Percentiles rank a stretch among this genome's conserved stretches.
phyloP scores from a whole-genome alignment of 2,113 vertebrate genomes.

The Hippocampus abdominalis region DNA sequence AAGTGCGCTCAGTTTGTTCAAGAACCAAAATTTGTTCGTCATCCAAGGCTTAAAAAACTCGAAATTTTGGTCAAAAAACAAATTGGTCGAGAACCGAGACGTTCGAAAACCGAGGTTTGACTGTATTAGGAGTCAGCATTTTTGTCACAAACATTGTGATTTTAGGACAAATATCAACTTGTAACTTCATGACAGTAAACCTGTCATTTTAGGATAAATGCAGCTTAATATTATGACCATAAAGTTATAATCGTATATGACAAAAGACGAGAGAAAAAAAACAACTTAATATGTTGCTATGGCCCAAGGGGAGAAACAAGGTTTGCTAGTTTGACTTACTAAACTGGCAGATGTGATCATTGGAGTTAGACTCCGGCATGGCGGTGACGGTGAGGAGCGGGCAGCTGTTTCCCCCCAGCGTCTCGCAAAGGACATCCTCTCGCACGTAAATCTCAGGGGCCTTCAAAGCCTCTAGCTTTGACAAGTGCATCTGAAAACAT shows the following conservation, averaged over 20 bases:
- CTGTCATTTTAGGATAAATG: background rate
- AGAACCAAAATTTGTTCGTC: too few relatives aligned
- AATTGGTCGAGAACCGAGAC: too few relatives aligned
- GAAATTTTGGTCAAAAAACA: too few relatives aligned
- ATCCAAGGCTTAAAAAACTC: too few relatives aligned
- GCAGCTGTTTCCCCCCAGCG: slow-evolving; percentile 88
- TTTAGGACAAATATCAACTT: background rate
- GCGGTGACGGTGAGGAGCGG: slow-evolving; percentile 95
- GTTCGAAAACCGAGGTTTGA: too few relatives aligned
- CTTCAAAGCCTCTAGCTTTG: slow-evolving; percentile 84
- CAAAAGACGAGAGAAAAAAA: too few relatives aligned
- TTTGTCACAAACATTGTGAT: background rate
- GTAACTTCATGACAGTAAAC: background rate
- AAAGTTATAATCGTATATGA: background rate
- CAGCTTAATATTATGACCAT: background rate
- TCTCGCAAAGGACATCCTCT: slow-evolving; percentile 87
- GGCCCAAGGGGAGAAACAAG: background rate
- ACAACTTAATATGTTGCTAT: background rate
- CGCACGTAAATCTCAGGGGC: slow-evolving; percentile 91
- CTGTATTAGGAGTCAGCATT: background rate
- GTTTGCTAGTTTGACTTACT: slow-evolving; percentile 74
- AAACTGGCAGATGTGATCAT: slow-evolving; percentile 90
- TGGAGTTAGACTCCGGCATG: slow-evolving; percentile 89
- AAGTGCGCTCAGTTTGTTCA: too few relatives aligned
- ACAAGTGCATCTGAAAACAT: slow-evolving; percentile 85